phyloP scores from a whole-genome alignment of 2,113 vertebrate species.

The Hemibagrus wyckioides region DNA sequence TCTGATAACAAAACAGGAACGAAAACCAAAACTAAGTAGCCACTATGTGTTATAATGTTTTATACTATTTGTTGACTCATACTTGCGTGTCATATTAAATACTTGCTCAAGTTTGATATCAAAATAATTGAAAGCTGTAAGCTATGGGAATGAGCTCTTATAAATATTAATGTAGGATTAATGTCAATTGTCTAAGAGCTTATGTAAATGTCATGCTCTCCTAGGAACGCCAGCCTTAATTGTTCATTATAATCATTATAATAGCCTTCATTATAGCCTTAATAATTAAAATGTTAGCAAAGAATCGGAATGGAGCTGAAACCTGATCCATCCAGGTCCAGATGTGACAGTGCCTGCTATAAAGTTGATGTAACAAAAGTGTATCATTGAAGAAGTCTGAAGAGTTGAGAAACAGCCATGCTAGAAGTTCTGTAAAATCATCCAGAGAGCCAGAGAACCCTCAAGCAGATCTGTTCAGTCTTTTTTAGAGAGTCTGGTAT shows the following conservation, averaged over 20 bases:
- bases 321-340: neutral
- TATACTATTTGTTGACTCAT: too few species aligned
- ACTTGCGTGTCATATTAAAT: too few species aligned
- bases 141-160: too few species aligned
- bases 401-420: neutral
- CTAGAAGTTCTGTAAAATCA: neutral
- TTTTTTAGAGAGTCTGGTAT: neutral
- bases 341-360: neutral
- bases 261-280: too few species aligned
- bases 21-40: neutral
- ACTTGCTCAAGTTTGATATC: too few species aligned
- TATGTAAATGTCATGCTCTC: neutral
- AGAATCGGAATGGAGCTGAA: neutral
- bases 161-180: too few species aligned
- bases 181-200: neutral
- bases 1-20: neutral
- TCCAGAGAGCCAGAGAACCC: neutral
- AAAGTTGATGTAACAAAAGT: neutral
- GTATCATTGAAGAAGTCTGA: neutral
- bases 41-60: too few species aligned
- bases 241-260: too few species aligned
- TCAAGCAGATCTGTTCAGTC: neutral
- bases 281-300: neutral
- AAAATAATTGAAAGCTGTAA: too few species aligned
- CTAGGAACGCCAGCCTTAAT: neutral